These are phyloP conservation scores for Synodontis membranacea DNA, from an alignment of 2,113 vertebrate genomes.

Conservation along the genomic window DNA sequence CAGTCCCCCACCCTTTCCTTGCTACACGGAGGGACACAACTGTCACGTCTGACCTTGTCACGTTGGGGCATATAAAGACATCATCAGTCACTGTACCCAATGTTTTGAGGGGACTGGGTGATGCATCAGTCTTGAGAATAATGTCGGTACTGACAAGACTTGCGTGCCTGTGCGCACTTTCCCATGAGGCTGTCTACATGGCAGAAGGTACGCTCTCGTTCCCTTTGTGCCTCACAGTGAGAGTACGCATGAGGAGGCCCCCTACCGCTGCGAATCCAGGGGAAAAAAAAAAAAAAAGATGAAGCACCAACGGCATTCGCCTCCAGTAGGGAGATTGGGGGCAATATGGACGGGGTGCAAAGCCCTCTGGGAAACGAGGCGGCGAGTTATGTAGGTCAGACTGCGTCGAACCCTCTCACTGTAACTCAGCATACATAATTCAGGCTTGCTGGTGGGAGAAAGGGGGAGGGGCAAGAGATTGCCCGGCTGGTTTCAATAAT, in stretches of 20 bases:
- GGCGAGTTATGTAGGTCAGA: conserved; percentile 78
- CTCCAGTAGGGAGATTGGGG: conserved; percentile 62
- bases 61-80: conserved; percentile 42
- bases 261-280: conserved; percentile 42
- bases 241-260: conserved; percentile 50
- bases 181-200: conserved; percentile 50
- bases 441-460: conserved; percentile 64
- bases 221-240: conserved; percentile 50
- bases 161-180: conserved; percentile 60
- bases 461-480: conserved; percentile 42
- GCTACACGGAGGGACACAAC: conserved; percentile 51
- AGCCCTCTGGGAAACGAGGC: conserved; percentile 51
- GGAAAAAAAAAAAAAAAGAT: conserved; percentile 52
- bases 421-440: conserved; percentile 76
- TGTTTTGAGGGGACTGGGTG: conserved; percentile 56
- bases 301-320: conserved; percentile 60
- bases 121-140: conserved; percentile 61
- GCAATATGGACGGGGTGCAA: conserved; percentile 57
- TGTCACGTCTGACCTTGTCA: conserved; percentile 50
- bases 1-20: neutral
- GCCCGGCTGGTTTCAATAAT: conserved; percentile 75
- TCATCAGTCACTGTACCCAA: conserved; percentile 27
- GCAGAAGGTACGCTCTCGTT: conserved; percentile 59
- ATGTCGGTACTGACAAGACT: conserved; percentile 57
- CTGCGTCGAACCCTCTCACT: conserved; percentile 65